Evolutionary conservation across 2,113 vertebrate species (phyloP).

Genomic region (Vimba vimba): DNA sequence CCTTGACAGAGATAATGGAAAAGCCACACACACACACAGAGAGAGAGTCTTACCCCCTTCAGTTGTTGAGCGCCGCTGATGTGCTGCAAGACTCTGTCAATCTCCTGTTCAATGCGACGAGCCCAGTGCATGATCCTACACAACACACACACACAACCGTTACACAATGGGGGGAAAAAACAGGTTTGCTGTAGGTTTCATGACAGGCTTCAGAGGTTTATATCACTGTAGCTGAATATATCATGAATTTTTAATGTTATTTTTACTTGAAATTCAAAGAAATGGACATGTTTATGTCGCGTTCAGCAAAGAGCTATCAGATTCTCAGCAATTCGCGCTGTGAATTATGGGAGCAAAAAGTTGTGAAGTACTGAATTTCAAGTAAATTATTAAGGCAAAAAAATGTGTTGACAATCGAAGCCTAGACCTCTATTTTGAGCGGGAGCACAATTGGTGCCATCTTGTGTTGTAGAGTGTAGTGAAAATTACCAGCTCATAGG

Average conservation of each 20-base stretch:
- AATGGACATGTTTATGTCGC: too few species aligned
- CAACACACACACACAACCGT: constrained; percentile 61
- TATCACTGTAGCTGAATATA: not conserved
- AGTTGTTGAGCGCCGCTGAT: constrained; percentile 95
- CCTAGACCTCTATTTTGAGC: too few species aligned
- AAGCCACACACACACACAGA: not conserved
- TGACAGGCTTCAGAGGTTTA: not conserved
- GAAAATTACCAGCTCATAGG: too few species aligned
- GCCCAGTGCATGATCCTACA: constrained; percentile 98
- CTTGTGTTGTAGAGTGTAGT: too few species aligned
- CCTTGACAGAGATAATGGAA: constrained; percentile 3
- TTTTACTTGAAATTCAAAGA: too few species aligned
- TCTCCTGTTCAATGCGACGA: constrained; percentile 94
- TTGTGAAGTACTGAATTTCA: too few species aligned
- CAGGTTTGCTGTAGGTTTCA: not conserved
- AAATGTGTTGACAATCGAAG: too few species aligned
- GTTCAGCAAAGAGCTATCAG: too few species aligned
- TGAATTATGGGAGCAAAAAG: too few species aligned
- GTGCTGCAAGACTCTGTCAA: constrained; percentile 95
- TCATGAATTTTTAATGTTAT: not conserved
- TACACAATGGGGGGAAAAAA: constrained; percentile 30
- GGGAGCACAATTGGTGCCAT: too few species aligned
- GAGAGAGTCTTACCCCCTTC: constrained; percentile 83
- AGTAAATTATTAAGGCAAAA: too few species aligned
- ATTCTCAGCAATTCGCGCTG: too few species aligned